Percentiles rank a stretch among this genome's conserved stretches.
These are phyloP conservation scores for Stylophora pistillata DNA, from an alignment of 64 coral and sea anemone species.

Conservation along the genomic window DNA sequence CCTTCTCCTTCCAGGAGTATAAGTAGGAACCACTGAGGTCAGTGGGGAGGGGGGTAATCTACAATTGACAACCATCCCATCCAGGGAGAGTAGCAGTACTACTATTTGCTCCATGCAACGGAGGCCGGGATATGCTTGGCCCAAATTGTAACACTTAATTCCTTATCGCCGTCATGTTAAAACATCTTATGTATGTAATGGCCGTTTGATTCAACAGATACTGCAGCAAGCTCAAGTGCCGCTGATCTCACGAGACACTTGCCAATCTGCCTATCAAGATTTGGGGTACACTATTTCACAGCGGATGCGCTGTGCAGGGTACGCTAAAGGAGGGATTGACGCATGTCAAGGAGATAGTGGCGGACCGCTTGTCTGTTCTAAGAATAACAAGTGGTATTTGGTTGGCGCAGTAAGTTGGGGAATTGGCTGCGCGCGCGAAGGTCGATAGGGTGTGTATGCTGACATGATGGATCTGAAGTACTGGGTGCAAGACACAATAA, in stretches of 20 bases:
- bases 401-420: conserved; percentile 84
- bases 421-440: conserved; percentile 75
- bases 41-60: no score
- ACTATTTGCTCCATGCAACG: no score
- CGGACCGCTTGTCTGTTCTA: conserved; percentile 77
- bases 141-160: no score
- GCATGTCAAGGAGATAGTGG: conserved; percentile 91
- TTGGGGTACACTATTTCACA: conserved; percentile 62
- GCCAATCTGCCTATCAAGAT: conserved; percentile 57
- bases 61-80: no score
- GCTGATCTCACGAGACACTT: conserved; percentile 42
- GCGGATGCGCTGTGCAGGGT: conserved; percentile 86
- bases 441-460: conserved; percentile 89
- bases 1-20: no score
- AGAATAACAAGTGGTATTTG: conserved; percentile 62
- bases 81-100: no score
- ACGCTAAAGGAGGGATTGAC: conserved; percentile 69
- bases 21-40: no score
- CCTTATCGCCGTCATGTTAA: no score
- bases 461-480: conserved; percentile 80
- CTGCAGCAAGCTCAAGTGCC: conserved; percentile 73
- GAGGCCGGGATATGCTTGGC: no score
- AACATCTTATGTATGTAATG: no score
- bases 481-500: conserved; percentile 76
- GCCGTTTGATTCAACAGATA: not conserved